Conservation (phyloP, 2,888 invertebrate species). For the Arctia plantaginis region DNA sequence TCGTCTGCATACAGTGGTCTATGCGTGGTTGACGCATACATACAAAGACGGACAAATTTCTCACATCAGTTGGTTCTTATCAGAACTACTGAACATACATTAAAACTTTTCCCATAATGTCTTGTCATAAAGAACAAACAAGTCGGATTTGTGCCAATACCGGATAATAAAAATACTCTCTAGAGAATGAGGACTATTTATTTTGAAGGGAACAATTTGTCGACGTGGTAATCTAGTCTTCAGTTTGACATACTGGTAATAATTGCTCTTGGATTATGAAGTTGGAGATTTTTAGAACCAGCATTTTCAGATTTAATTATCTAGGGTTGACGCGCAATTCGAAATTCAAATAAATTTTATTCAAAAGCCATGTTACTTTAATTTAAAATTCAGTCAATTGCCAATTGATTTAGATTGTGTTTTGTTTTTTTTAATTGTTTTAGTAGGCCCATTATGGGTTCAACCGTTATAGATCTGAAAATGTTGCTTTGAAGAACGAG, state of each 20-base stretch:
- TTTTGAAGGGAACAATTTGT: not conserved
- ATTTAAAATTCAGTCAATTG: too few relatives aligned
- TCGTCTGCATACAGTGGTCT: not conserved
- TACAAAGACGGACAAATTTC: not conserved
- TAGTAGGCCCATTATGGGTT: too few relatives aligned
- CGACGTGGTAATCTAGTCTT: not conserved
- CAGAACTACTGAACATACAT: not conserved
- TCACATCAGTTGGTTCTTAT: not conserved
- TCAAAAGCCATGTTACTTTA: too few relatives aligned
- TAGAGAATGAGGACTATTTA: not conserved
- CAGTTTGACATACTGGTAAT: not conserved
- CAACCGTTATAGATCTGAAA: too few relatives aligned
- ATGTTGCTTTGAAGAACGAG: too few relatives aligned
- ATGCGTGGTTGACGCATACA: not conserved
- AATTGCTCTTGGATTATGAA: too few relatives aligned
- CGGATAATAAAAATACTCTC: not conserved
- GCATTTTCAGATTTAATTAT: too few relatives aligned
- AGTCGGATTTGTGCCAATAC: not conserved
- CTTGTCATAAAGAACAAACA: conserved; percentile 8
- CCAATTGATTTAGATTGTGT: too few relatives aligned
- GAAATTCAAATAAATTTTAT: too few relatives aligned
- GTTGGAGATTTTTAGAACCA: too few relatives aligned
- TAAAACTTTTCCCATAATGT: conserved; percentile 9
- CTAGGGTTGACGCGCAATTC: too few relatives aligned
- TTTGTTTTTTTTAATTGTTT: too few relatives aligned